Conservation (phyloP, 2,113 vertebrate species). For the Blennius ocellaris region DNA sequence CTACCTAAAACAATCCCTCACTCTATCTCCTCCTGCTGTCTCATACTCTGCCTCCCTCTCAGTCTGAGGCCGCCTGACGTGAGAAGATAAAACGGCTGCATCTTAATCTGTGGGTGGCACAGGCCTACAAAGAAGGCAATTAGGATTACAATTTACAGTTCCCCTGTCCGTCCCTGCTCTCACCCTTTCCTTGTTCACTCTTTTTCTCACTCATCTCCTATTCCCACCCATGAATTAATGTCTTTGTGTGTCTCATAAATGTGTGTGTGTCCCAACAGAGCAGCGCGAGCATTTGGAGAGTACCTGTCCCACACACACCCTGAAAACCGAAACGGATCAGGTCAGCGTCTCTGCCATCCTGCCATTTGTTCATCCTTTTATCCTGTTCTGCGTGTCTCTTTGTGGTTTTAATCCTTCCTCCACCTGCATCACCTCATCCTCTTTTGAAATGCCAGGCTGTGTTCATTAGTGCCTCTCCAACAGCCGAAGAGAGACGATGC, state of each 20-base stretch:
- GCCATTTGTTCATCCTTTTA: slow-evolving; percentile 50
- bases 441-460: slow-evolving; percentile 47
- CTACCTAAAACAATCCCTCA: slow-evolving; percentile 31
- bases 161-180: slow-evolving; percentile 33
- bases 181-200: background rate
- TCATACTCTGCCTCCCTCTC: slow-evolving; percentile 33
- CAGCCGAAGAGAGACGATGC: slow-evolving; percentile 35
- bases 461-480: slow-evolving; percentile 46
- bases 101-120: slow-evolving; percentile 77
- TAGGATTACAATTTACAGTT: slow-evolving; percentile 70
- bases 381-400: slow-evolving; percentile 43
- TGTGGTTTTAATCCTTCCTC: slow-evolving; percentile 36
- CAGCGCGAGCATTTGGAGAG: slow-evolving; percentile 96
- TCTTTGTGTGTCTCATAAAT: slow-evolving; percentile 67
- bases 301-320: slow-evolving; percentile 96
- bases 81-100: slow-evolving; percentile 72
- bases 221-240: slow-evolving; percentile 63
- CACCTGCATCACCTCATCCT: slow-evolving; percentile 46
- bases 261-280: slow-evolving; percentile 85
- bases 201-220: slow-evolving; percentile 31
- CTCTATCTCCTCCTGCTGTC: slow-evolving; percentile 48
- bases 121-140: slow-evolving; percentile 74
- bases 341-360: slow-evolving; percentile 81
- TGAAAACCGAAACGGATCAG: slow-evolving; percentile 94
- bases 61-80: slow-evolving; percentile 60